Conservation (phyloP, 2,888 invertebrate genomes). For the Patella ulyssiponensis region DNA sequence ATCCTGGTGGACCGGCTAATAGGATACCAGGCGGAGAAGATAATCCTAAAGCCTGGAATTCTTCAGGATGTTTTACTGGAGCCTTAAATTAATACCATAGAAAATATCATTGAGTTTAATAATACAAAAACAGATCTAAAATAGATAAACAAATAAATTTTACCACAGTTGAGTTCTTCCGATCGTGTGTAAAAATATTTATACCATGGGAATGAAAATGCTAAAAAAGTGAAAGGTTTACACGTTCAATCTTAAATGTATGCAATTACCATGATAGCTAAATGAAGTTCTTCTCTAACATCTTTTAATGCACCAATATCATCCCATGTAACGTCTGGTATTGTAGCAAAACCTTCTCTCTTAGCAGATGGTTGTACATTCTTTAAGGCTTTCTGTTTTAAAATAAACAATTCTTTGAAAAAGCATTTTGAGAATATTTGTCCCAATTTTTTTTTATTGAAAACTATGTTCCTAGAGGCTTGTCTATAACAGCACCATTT, state of each 20-base stretch:
- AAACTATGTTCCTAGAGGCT: neutral
- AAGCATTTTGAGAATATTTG: neutral
- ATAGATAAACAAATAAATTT: neutral
- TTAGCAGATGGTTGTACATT: slow-evolving; percentile 93
- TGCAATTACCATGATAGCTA: slow-evolving; percentile 83
- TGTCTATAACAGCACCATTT: neutral
- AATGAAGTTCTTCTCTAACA: slow-evolving; percentile 89
- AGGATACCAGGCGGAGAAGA: slow-evolving; percentile 89
- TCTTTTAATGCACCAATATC: slow-evolving; percentile 93
- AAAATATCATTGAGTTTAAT: neutral
- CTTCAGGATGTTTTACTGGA: slow-evolving; percentile 89
- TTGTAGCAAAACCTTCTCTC: slow-evolving; percentile 96
- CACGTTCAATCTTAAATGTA: too few species aligned
- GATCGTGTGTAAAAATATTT: too few species aligned
- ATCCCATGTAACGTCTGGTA: slow-evolving; percentile 97
- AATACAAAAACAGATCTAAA: slow-evolving; percentile 9
- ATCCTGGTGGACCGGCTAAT: slow-evolving; percentile 95
- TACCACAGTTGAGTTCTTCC: too few species aligned
- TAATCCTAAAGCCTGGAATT: slow-evolving; percentile 84
- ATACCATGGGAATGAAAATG: too few species aligned
- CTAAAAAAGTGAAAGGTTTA: too few species aligned
- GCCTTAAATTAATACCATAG: slow-evolving; percentile 75
- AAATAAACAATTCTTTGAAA: slow-evolving; percentile 13
- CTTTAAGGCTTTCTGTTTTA: slow-evolving; percentile 79
- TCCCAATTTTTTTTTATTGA: neutral